Evolutionary conservation across 2,797 vertebrate genomes (phyloP), one percentile per base, ranked within the genome.

Genomic region (Poeciliopsis gracilis): DNA sequence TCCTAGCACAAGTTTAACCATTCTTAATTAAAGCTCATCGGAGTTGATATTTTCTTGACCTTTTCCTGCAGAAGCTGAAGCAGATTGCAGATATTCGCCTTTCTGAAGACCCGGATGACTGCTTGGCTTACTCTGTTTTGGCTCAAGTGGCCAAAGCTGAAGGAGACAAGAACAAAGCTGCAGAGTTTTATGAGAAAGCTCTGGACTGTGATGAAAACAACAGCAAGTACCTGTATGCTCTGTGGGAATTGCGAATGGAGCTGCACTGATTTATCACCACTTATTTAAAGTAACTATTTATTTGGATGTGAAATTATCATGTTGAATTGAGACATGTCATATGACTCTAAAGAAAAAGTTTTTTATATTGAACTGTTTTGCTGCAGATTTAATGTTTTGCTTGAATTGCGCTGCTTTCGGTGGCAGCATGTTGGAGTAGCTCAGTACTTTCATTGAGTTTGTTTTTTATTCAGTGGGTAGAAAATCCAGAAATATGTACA

Each of bases 31-130:
- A 61, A 61, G 28, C 6, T 15, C 5, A 61, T 33, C 57, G n/a
- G 59, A 61, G 28, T 16, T 61, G 28, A 30, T 61, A 30, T 61
- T 61, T 61, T 61, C 15, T 33, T 61, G 59, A 33, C n/a, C 2
- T 61, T 33, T 33, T 61, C 59, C 28, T 61, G 59, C 78, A 75
- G 78, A 75, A 59, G n/a, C 28, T 80, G 78, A 75, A 28, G 30
- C 8, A n/a, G 73, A 75, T 80, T 18, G 81, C 76, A 30, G 0
- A 82, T 2, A 0, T 0, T 16, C 15, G 45, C 5, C 63, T 13
- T 6, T 0, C 1, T 1, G 10, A 0, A 0, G 13, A 73, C n/a
- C 13, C 0, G 4, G 15, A n/a, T 0, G 77, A 76, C 1, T 30
- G 69, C 5, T 0, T 1, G 2, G 55, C 74, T 55, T 59, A 72